A percentile compares a stretch with the other conserved stretches of the same genome.
Conservation (phyloP, 1,140 invertebrate species). For the Drosophila nigrodunni region DNA sequence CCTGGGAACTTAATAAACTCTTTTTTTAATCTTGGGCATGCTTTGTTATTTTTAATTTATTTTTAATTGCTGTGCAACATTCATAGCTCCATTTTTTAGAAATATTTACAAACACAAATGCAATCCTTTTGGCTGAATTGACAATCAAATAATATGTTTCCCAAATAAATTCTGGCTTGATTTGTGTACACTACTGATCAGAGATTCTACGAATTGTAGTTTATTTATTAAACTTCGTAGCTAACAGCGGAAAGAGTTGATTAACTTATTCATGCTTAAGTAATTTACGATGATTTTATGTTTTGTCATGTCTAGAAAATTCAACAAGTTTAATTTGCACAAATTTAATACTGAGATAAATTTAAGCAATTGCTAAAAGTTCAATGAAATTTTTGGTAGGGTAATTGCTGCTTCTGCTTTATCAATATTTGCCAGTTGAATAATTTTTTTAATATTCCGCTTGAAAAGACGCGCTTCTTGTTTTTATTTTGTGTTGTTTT, state of each 20-base stretch:
- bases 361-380: not conserved
- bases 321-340: no score
- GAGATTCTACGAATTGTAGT: conserved; percentile 12
- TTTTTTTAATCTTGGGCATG: not conserved
- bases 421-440: not conserved
- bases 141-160: conserved; percentile 23
- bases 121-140: conserved; percentile 13
- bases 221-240: conserved; percentile 19
- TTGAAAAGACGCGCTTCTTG: not conserved
- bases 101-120: not conserved
- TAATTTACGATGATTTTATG: no score
- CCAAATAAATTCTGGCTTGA: conserved; percentile 15
- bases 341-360: no score
- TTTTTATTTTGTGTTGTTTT: conserved; percentile 9
- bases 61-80: no score
- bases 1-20: not conserved
- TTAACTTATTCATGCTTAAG: not conserved
- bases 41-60: no score
- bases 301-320: no score
- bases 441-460: not conserved
- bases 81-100: not conserved
- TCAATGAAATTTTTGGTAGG: not conserved
- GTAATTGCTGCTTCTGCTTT: not conserved
- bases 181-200: not conserved
- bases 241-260: not conserved